phyloP scores from a whole-genome alignment of 2,113 vertebrate species.

The Trogon melanurus region DNA sequence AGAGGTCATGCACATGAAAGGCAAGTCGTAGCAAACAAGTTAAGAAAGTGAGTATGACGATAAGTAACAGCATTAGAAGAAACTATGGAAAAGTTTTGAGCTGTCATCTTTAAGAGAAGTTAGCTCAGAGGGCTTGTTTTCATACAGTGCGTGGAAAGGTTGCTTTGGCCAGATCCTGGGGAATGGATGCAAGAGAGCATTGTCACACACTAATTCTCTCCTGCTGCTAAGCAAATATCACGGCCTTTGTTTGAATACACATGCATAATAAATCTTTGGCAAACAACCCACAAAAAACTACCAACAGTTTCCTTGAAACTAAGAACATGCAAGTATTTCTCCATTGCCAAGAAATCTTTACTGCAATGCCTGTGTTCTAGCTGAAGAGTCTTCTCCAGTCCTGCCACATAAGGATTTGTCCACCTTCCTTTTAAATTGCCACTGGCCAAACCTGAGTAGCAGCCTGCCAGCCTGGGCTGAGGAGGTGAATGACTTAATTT shows the following conservation, averaged over 20 bases:
- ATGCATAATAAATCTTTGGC: background rate
- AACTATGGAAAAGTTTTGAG: background rate
- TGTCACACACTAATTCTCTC: background rate
- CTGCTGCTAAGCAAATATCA: slow-evolving; percentile 46
- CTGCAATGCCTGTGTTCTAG: background rate
- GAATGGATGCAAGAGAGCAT: background rate
- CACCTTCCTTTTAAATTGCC: background rate
- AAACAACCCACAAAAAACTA: background rate
- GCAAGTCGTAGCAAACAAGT: background rate
- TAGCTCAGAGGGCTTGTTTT: background rate
- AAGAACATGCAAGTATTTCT: background rate
- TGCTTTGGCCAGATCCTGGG: background rate
- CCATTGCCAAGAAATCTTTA: background rate
- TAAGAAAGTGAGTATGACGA: background rate
- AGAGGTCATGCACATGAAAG: fast-evolving
- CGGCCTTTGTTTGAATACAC: slow-evolving; percentile 19
- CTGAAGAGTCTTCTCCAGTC: background rate
- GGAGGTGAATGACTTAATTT: background rate
- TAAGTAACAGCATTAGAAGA: background rate
- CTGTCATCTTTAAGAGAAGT: background rate
- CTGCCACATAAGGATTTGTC: background rate
- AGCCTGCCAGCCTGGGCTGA: background rate
- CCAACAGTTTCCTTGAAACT: background rate
- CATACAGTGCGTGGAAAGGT: background rate
- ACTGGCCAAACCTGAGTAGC: background rate